Evolutionary conservation across 2,888 invertebrate genomes (phyloP).

Genomic region (Cartodere bifasciata): DNA sequence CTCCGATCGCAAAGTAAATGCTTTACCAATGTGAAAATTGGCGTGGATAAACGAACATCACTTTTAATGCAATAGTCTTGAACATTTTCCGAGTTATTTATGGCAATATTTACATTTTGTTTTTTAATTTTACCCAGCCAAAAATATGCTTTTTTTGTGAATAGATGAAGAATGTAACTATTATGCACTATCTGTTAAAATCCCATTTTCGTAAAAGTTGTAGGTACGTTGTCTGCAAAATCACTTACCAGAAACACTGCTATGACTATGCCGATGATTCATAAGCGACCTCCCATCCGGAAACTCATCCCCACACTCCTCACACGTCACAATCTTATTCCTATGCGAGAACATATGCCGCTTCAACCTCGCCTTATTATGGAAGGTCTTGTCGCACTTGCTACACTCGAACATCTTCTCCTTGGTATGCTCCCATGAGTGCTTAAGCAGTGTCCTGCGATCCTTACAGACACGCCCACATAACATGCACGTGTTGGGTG

Average conservation of each 20-base stretch:
- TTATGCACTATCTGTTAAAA: too few relatives aligned
- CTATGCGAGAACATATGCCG: constrained; percentile 59
- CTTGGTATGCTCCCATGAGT: constrained; percentile 55
- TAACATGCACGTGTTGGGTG: constrained; percentile 50
- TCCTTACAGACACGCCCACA: constrained; percentile 60
- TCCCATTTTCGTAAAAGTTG: too few relatives aligned
- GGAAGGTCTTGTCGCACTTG: constrained; percentile 57
- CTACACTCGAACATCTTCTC: constrained; percentile 48
- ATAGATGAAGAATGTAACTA: too few relatives aligned
- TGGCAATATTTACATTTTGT: too few relatives aligned
- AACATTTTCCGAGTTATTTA: too few relatives aligned
- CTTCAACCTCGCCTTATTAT: constrained; percentile 51
- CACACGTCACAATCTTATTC: constrained; percentile 56
- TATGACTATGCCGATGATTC: constrained; percentile 52
- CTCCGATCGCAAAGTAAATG: too few relatives aligned
- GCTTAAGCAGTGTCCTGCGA: constrained; percentile 50
- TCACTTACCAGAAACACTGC: constrained; percentile 32
- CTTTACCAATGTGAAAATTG: too few relatives aligned
- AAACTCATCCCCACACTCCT: constrained; percentile 57
- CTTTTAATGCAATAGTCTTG: too few relatives aligned
- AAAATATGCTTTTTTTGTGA: too few relatives aligned
- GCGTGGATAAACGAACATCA: too few relatives aligned
- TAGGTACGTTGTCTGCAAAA: too few relatives aligned
- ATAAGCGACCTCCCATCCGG: constrained; percentile 56
- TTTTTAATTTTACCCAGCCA: too few relatives aligned